Base-by-base conservation (phyloP, 2,797 vertebrate genomes). In the Urosaurus nigricauda region DNA sequence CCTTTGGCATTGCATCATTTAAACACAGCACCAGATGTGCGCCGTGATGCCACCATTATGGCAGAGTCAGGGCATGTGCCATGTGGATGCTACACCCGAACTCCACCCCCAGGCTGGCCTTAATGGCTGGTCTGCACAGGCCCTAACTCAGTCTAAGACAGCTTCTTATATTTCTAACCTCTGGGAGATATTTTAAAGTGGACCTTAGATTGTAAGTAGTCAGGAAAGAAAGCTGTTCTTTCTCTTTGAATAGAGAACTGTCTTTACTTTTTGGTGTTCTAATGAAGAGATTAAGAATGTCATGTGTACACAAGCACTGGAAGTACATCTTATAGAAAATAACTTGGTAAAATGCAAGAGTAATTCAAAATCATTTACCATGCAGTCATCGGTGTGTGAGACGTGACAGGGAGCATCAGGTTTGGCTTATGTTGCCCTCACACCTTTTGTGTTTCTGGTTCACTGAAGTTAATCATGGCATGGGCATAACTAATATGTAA, bases 391-490 rank as follows among this genome's bases (percentile, higher is more conserved):
- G 13, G 53, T 85, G 37, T 13, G 19, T 79, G 65, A 74, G 78
- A 51, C 32, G 37, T 85, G 77, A 14, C 65, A 71, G 70, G 24
- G 53, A 80, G 40, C 73, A 83, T 51, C 65, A 63, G 32, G 14
- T 74, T 85, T 89, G 83, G 65, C 78, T 85, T 85, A 85, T 29
- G 32, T 71, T 51, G 32, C 17, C 77, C 53, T 60, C n/a, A 19
- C 77, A 71, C 83, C 37, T 17, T 71, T 84, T 84, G 63, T 73
- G 83, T 89, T 89, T 87, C 82, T 60, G 24, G 75, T 85, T 89
- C 83, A 63, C 21, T 37, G 78, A 60, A 26, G 24, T 37, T 60
- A 60, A 85, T 73, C 73, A 43, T 80, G 32, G 68, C 53, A 79
- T 65, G 79, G 35, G 82, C 37, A 85, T 35, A 60, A 47, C 19